Conservation (phyloP, 2,888 invertebrate genomes). For the Conistra vaccinii region DNA sequence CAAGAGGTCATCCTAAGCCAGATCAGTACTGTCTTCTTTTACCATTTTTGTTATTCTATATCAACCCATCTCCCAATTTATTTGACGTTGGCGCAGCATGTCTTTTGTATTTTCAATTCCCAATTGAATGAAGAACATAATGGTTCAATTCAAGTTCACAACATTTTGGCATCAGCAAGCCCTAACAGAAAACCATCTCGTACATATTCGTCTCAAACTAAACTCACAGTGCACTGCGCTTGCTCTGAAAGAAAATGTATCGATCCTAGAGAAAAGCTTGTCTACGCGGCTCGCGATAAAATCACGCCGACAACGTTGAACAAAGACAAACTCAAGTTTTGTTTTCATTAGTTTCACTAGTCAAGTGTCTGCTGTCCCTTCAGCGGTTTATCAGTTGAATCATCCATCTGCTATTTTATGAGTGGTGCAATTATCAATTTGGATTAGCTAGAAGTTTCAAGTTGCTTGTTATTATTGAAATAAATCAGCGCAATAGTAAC, state of each 20-base stretch:
- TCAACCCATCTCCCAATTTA: background rate
- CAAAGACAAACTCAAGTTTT: constrained; percentile 4
- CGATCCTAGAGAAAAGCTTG: constrained; percentile 6
- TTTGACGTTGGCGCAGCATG: background rate
- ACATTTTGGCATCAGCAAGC: background rate
- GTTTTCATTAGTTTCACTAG: constrained; percentile 23
- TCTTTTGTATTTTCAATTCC: background rate
- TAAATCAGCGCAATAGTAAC: background rate
- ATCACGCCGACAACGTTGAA: background rate
- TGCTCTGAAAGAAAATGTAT: constrained; percentile 7
- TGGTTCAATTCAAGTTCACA: background rate
- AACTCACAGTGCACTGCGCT: background rate
- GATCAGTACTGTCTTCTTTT: background rate
- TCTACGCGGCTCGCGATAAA: background rate
- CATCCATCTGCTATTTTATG: constrained; percentile 34
- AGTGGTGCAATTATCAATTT: constrained; percentile 43
- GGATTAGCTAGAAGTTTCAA: constrained; percentile 20
- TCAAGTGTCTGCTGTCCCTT: background rate
- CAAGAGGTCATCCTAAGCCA: background rate
- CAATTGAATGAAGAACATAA: background rate
- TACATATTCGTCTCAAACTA: background rate
- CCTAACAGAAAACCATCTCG: background rate
- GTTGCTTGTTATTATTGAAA: constrained; percentile 30
- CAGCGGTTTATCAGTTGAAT: constrained; percentile 47
- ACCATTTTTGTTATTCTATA: background rate